These are phyloP conservation scores for Aplocera efformata DNA, from an alignment of 2,888 invertebrate species.

Conservation along the genomic window DNA sequence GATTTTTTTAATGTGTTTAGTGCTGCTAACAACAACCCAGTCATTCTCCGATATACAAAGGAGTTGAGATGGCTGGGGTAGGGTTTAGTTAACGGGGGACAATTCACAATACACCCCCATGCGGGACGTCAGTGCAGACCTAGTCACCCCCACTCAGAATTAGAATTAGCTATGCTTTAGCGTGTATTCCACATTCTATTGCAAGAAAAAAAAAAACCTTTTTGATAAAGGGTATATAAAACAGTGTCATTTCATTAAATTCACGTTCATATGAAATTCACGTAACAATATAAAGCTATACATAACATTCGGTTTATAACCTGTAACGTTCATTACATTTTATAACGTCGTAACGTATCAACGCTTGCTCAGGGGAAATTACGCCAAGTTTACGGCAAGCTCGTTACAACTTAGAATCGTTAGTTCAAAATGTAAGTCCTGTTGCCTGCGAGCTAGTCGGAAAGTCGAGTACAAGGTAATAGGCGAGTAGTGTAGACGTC, in stretches of 20 bases:
- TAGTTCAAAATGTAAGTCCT: conserved; percentile 26
- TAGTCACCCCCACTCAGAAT: no score
- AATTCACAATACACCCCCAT: no score
- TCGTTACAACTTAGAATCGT: conserved; percentile 34
- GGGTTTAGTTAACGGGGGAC: no score
- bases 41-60: no score
- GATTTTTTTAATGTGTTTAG: no score
- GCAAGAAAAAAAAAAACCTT: no score
- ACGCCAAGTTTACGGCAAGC: conserved; percentile 41
- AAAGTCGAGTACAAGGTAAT: background rate
- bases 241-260: conserved; percentile 25
- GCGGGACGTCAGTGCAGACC: no score
- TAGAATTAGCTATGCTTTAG: no score
- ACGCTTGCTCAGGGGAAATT: conserved; percentile 59
- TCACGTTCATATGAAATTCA: conserved; percentile 41
- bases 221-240: no score
- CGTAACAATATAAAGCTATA: conserved; percentile 33
- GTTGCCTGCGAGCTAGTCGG: background rate
- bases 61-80: no score
- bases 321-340: conserved; percentile 39
- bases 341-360: conserved; percentile 50
- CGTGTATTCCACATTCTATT: background rate
- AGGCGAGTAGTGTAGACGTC: no score
- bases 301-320: conserved; percentile 13
- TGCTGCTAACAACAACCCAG: no score